Conservation (phyloP, 2,797 vertebrate species). For the Lacerta viridis region DNA sequence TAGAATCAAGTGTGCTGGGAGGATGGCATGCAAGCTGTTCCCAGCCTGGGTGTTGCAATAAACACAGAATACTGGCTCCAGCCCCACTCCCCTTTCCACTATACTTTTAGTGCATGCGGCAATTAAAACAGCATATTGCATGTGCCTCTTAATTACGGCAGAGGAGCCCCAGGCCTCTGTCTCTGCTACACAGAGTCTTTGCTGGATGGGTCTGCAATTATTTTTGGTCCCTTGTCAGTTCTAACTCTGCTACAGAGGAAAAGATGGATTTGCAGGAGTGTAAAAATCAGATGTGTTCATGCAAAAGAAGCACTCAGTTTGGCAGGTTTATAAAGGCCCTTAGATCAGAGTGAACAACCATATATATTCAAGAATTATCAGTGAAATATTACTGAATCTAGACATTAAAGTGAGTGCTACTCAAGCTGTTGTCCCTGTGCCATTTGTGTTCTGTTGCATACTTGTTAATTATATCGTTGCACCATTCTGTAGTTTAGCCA, state of each 20-base stretch:
- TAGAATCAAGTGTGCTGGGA: conserved; percentile 4
- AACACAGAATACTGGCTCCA: conserved; percentile 24
- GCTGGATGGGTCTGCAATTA: not conserved
- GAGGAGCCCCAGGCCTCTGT: not conserved
- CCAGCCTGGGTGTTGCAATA: conserved; percentile 28
- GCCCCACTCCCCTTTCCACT: not conserved
- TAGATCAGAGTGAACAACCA: conserved; percentile 46
- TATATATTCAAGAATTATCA: conserved; percentile 53
- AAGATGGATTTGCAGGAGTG: not conserved
- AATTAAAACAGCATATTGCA: not conserved
- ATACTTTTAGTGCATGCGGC: not conserved
- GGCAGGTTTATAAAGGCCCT: conserved; percentile 60
- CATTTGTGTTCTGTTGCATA: not conserved
- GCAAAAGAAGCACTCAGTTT: conserved; percentile 53
- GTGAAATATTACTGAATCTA: conserved; percentile 56
- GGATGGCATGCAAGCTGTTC: conserved; percentile 18
- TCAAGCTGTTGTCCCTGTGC: too few species aligned
- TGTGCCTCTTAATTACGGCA: not conserved
- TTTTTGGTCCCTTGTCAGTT: not conserved
- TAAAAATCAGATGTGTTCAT: conserved; percentile 22
- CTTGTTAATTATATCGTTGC: not conserved
- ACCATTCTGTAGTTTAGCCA: not conserved
- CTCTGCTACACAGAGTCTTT: not conserved
- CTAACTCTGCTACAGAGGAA: not conserved
- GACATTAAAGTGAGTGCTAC: conserved; percentile 22